phyloP scores from a whole-genome alignment of 2,888 invertebrate genomes.

The Agelastica alni region DNA sequence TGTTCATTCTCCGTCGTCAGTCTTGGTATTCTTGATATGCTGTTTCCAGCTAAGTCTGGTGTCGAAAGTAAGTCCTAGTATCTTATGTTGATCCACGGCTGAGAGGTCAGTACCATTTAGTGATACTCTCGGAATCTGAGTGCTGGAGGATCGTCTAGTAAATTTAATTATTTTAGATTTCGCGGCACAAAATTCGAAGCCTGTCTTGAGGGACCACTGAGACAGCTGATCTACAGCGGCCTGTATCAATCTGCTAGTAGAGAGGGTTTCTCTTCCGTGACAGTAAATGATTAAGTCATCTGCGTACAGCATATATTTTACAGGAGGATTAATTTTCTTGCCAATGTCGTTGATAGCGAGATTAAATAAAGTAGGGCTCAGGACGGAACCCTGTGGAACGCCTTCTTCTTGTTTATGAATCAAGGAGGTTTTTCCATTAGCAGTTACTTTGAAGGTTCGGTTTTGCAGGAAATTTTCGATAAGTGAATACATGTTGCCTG shows the following conservation, averaged over 20 bases:
- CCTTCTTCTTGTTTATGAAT: slow-evolving; percentile 1
- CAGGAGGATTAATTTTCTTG: slow-evolving; percentile 8
- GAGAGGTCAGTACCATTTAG: slow-evolving; percentile 1
- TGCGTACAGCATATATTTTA: neutral
- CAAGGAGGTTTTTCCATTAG: neutral
- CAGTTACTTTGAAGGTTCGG: neutral
- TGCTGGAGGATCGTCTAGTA: neutral
- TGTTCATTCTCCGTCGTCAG: neutral
- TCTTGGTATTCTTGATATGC: slow-evolving; percentile 3
- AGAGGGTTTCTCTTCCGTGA: neutral
- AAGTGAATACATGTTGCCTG: neutral
- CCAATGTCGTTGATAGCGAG: neutral
- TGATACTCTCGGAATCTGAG: neutral
- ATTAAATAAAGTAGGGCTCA: neutral
- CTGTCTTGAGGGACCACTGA: slow-evolving; percentile 1
- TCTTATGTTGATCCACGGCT: slow-evolving; percentile 6
- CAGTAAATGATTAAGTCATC: slow-evolving; percentile 7
- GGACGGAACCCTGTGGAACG: neutral
- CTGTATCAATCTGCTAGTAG: neutral
- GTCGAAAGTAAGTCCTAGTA: slow-evolving; percentile 5
- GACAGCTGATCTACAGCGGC: neutral
- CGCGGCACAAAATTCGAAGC: neutral
- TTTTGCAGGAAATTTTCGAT: neutral
- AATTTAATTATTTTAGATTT: slow-evolving; percentile 9
- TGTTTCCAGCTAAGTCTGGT: slow-evolving; percentile 4